These are phyloP conservation scores for Drosophila neotestacea DNA, from an alignment of 2,888 invertebrate genomes.

Conservation along the genomic window DNA sequence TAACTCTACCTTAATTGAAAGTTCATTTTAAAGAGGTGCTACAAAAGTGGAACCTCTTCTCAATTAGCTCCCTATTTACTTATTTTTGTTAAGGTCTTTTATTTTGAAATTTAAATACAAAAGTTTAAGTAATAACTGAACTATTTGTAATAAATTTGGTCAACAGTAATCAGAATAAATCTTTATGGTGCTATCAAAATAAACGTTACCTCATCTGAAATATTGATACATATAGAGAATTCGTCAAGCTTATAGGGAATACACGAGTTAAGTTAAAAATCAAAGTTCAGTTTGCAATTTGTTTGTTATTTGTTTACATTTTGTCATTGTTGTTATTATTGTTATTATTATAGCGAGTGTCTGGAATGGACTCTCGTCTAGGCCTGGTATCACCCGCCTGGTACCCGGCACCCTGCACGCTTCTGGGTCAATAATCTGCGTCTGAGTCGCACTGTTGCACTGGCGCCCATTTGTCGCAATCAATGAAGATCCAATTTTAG, in stretches of 20 bases:
- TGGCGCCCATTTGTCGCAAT: slow-evolving; percentile 76
- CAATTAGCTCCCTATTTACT: too few relatives aligned
- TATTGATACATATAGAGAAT: neutral
- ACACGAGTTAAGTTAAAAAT: slow-evolving; percentile 22
- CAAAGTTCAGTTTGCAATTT: slow-evolving; percentile 51
- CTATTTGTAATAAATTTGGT: too few relatives aligned
- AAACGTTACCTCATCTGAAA: too few relatives aligned
- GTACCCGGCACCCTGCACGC: slow-evolving; percentile 49
- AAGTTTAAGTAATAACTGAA: too few relatives aligned
- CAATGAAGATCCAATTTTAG: slow-evolving; percentile 81
- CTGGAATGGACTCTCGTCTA: slow-evolving; percentile 68
- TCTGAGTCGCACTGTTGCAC: slow-evolving; percentile 51
- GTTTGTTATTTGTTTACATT: slow-evolving; percentile 56
- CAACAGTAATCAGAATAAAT: too few relatives aligned
- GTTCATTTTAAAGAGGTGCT: too few relatives aligned
- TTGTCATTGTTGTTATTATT: slow-evolving; percentile 8
- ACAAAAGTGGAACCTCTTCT: too few relatives aligned
- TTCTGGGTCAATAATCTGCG: slow-evolving; percentile 78
- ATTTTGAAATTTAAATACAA: too few relatives aligned
- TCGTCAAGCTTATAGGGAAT: slow-evolving; percentile 9
- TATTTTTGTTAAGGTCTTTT: neutral
- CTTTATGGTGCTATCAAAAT: too few relatives aligned
- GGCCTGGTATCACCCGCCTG: slow-evolving; percentile 58
- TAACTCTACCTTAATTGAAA: too few relatives aligned
- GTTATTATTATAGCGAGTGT: slow-evolving; percentile 27